Conservation (phyloP, 1,140 invertebrate genomes). For the Cydia pomonella region DNA sequence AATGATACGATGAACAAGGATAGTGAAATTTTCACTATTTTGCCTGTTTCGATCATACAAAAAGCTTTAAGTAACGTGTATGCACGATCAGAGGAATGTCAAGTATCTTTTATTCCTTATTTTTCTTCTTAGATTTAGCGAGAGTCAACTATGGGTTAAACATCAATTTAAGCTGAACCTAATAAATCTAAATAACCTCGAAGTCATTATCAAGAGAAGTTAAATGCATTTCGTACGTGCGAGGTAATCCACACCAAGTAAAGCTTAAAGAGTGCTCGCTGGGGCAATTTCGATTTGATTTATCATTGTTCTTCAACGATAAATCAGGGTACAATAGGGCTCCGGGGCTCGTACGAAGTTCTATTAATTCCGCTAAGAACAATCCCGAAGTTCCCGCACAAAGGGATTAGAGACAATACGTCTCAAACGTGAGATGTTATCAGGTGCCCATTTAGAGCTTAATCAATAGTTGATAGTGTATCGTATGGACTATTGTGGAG, state of each 20-base stretch:
- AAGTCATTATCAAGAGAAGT: conserved; percentile 9
- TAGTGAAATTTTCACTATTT: too few relatives aligned
- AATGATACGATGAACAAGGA: too few relatives aligned
- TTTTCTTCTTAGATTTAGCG: too few relatives aligned
- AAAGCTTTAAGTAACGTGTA: too few relatives aligned
- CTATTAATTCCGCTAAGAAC: conserved; percentile 77
- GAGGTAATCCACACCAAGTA: conserved; percentile 31
- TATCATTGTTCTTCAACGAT: conserved; percentile 77
- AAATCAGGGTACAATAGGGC: conserved; percentile 77
- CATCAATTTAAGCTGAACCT: background rate
- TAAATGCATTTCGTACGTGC: conserved; percentile 19
- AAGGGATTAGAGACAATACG: conserved; percentile 72
- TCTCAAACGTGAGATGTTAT: conserved; percentile 66
- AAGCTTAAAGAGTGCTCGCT: conserved; percentile 47
- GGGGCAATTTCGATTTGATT: conserved; percentile 75
- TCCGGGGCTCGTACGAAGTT: conserved; percentile 65
- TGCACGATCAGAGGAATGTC: too few relatives aligned
- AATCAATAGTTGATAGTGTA: conserved; percentile 33
- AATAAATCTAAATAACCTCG: background rate
- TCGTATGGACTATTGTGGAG: conserved; percentile 18
- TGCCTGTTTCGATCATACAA: too few relatives aligned
- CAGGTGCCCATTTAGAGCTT: conserved; percentile 41
- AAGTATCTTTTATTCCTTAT: too few relatives aligned
- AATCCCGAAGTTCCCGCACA: conserved; percentile 67
- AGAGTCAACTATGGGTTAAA: background rate